These are phyloP conservation scores for Thaumetopoea pityocampa DNA, from an alignment of 1,140 invertebrate species.

Conservation along the genomic window DNA sequence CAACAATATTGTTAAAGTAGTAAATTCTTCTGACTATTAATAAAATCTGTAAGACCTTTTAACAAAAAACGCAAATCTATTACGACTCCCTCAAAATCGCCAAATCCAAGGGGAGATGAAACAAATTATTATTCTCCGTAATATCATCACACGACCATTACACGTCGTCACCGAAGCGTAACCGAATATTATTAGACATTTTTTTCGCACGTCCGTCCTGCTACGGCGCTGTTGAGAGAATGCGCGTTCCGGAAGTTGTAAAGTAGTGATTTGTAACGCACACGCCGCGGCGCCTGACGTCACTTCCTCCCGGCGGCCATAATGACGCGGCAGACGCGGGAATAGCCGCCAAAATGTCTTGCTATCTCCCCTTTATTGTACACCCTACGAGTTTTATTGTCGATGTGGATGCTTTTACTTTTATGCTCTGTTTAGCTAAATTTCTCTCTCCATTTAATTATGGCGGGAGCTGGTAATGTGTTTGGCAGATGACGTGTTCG, in stretches of 20 bases:
- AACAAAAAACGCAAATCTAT: constrained; percentile 24
- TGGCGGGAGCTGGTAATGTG: constrained; percentile 25
- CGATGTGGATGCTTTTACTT: constrained; percentile 43
- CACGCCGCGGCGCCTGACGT: constrained; percentile 66
- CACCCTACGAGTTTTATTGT: constrained; percentile 36
- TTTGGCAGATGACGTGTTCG: constrained; percentile 26
- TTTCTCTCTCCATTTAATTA: constrained; percentile 50
- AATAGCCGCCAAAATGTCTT: constrained; percentile 41
- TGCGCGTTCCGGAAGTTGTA: constrained; percentile 65
- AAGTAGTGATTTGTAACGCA: constrained; percentile 74
- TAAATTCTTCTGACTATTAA: constrained; percentile 3
- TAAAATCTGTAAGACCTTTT: constrained; percentile 6
- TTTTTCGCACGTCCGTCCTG: constrained; percentile 49
- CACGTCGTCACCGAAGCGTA: constrained; percentile 42
- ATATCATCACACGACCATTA: constrained; percentile 64
- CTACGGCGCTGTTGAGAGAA: constrained; percentile 35
- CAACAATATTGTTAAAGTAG: too few relatives aligned
- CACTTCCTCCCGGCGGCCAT: constrained; percentile 52
- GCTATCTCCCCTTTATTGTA: constrained; percentile 24
- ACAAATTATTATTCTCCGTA: constrained; percentile 71
- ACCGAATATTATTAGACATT: constrained; percentile 60
- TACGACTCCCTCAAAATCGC: constrained; percentile 10
- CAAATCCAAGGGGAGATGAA: constrained; percentile 31
- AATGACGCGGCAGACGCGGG: constrained; percentile 49
- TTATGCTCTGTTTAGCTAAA: constrained; percentile 59